Conservation (phyloP, 2,113 vertebrate species). For the Hydrolagus affinis region DNA sequence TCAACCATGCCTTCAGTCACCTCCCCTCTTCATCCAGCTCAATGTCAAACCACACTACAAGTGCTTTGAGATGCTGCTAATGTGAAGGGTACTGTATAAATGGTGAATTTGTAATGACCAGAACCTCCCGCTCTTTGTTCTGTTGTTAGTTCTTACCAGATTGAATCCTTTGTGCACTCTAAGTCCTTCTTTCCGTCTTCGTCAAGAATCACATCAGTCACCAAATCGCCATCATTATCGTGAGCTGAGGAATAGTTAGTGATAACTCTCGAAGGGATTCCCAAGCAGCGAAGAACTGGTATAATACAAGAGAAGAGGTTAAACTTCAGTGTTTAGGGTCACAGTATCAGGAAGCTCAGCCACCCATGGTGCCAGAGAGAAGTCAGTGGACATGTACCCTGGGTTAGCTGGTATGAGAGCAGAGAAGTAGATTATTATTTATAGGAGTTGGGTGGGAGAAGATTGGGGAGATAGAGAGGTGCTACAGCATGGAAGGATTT, state of each 20-base stretch:
- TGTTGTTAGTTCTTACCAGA: conserved; percentile 66
- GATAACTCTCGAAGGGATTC: conserved; percentile 77
- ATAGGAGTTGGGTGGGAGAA: no score
- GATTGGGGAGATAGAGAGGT: no score
- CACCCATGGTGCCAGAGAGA: no score
- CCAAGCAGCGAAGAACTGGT: conserved; percentile 81
- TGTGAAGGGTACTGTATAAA: background rate
- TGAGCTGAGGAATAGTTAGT: conserved; percentile 92
- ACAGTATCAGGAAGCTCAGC: no score
- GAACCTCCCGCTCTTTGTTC: background rate
- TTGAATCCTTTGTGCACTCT: conserved; percentile 71
- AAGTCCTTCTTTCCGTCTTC: conserved; percentile 68
- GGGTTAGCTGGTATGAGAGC: no score
- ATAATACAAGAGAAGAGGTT: background rate
- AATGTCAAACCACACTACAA: background rate
- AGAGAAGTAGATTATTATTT: no score
- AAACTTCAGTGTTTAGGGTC: background rate
- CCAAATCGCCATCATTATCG: conserved; percentile 85
- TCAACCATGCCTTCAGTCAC: no score
- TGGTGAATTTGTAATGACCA: background rate
- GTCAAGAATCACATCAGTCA: conserved; percentile 74
- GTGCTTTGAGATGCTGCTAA: background rate
- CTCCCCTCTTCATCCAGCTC: no score
- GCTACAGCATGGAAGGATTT: no score
- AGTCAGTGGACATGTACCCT: no score